Evolutionary conservation across 2,888 invertebrate species (phyloP).

Genomic region (Ptychoptera albimana): DNA sequence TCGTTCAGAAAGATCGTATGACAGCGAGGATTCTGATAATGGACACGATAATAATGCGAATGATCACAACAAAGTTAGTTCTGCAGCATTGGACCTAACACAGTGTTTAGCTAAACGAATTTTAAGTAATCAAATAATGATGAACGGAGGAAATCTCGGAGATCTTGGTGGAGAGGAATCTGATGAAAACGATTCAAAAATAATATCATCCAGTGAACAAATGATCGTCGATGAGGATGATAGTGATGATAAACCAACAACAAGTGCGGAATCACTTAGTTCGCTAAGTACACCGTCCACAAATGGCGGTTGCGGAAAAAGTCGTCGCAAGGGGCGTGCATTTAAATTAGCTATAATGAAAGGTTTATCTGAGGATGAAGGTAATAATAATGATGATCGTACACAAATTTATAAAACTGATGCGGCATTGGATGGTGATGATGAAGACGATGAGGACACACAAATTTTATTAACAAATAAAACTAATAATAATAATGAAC

Average conservation of each 20-base stretch:
- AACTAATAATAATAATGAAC: neutral
- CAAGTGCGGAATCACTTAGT: constrained; percentile 22
- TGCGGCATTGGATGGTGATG: constrained; percentile 12
- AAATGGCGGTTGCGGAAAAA: constrained; percentile 24
- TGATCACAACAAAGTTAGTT: neutral
- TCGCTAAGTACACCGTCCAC: constrained; percentile 19
- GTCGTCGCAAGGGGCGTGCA: constrained; percentile 73
- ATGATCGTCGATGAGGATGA: neutral
- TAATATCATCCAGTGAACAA: neutral
- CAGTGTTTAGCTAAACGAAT: neutral
- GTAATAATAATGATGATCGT: constrained; percentile 22
- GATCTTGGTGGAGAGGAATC: constrained; percentile 9
- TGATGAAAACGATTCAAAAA: constrained; percentile 14
- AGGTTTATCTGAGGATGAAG: constrained; percentile 18
- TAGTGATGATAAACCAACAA: constrained; percentile 1
- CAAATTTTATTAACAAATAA: constrained; percentile 15
- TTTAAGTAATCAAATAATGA: neutral
- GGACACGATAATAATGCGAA: neutral
- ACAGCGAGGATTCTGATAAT: neutral
- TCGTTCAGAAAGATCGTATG: neutral
- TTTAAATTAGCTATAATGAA: constrained; percentile 49
- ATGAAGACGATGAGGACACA: constrained; percentile 34
- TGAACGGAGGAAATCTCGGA: constrained; percentile 4
- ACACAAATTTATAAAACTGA: no score
- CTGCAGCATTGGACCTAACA: constrained; percentile 1